phyloP scores from a whole-genome alignment of 2,113 vertebrate species.

The Chinchilla lanigera region DNA sequence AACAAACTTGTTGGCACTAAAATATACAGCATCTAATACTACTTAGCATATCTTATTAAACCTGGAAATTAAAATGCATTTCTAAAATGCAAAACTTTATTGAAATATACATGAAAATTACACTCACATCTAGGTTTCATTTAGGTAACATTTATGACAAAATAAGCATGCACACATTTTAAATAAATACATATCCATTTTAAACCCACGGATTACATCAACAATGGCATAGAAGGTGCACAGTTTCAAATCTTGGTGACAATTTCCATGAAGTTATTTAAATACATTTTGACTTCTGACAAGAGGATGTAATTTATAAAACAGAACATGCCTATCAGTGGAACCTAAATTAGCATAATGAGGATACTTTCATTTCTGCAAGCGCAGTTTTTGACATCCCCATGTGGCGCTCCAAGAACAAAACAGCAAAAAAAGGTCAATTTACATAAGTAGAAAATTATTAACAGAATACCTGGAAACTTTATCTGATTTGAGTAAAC shows the following conservation, averaged over 20 bases:
- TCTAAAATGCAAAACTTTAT: conserved; percentile 91
- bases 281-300: conserved; percentile 98
- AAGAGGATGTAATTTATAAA: conserved; percentile 97
- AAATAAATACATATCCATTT: conserved; percentile 91
- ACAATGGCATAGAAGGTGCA: conserved; percentile 90
- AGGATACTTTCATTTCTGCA: conserved; percentile 94
- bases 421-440: conserved; percentile 90
- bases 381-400: conserved; percentile 93
- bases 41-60: conserved; percentile 97
- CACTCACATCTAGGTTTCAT: conserved; percentile 90
- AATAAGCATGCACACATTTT: conserved; percentile 90
- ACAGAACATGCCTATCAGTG: conserved; percentile 95
- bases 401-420: conserved; percentile 88
- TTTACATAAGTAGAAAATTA: conserved; percentile 89
- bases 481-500: conserved; percentile 88
- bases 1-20: conserved; percentile 92
- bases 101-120: conserved; percentile 92
- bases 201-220: conserved; percentile 93
- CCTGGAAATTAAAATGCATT: conserved; percentile 92
- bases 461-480: conserved; percentile 88
- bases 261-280: conserved; percentile 96
- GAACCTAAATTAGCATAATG: conserved; percentile 96
- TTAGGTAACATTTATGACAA: conserved; percentile 95
- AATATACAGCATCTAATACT: conserved; percentile 93
- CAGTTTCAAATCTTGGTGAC: conserved; percentile 95